Percentiles rank a stretch among this genome's conserved stretches.
Evolutionary conservation across 1,140 invertebrate species (phyloP).

Genomic region (Pseudomyrmex pallidus): DNA sequence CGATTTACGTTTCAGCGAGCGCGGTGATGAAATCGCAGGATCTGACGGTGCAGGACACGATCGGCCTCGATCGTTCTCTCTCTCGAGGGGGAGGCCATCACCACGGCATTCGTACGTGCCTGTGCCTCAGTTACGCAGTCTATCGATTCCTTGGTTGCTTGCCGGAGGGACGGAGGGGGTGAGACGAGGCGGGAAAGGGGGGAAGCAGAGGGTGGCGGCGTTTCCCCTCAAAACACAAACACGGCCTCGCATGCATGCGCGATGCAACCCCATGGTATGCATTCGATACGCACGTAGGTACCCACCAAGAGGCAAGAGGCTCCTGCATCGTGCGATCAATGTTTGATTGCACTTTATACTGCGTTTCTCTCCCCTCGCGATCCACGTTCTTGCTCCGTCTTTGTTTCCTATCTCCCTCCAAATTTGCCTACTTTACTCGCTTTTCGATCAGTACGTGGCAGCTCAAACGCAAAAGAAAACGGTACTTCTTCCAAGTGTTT

Average conservation of each 20-base stretch:
- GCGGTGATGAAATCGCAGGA: slow-evolving; percentile 29
- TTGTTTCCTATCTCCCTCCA: not conserved
- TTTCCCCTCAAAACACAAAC: slow-evolving; percentile 77
- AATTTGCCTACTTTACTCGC: slow-evolving; percentile 33
- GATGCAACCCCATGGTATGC: slow-evolving; percentile 76
- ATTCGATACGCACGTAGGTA: slow-evolving; percentile 75
- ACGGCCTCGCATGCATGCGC: slow-evolving; percentile 75
- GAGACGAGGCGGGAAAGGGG: slow-evolving; percentile 25
- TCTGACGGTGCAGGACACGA: slow-evolving; percentile 22
- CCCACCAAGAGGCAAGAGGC: slow-evolving; percentile 74
- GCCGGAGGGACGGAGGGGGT: slow-evolving; percentile 18
- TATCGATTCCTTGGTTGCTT: slow-evolving; percentile 75
- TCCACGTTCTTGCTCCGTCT: not conserved
- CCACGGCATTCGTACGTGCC: slow-evolving; percentile 75
- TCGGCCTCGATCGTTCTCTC: slow-evolving; percentile 68
- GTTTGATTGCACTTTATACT: slow-evolving; percentile 76
- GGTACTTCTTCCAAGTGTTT: slow-evolving; percentile 9
- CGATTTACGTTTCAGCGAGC: not conserved
- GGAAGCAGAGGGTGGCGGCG: slow-evolving; percentile 53
- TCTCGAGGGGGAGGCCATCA: slow-evolving; percentile 65
- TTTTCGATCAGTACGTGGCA: slow-evolving; percentile 12
- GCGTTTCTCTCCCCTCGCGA: slow-evolving; percentile 58
- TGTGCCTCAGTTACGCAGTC: slow-evolving; percentile 75
- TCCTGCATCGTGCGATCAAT: slow-evolving; percentile 74
- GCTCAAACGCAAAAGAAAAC: slow-evolving; percentile 10